Evolutionary conservation across 2,113 vertebrate species (phyloP).

Genomic region (Podiceps cristatus): DNA sequence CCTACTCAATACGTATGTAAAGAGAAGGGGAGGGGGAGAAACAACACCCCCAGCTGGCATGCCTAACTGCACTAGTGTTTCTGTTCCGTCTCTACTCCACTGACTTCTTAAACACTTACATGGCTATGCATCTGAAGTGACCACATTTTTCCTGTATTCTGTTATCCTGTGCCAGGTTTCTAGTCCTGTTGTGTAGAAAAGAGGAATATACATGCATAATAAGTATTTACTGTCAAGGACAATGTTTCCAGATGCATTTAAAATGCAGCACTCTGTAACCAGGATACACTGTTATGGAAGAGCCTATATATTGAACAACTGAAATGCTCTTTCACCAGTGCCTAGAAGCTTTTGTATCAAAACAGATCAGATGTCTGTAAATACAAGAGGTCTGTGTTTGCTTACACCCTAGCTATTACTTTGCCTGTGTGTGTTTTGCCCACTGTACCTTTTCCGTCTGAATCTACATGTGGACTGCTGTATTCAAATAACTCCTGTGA

Average conservation of each 20-base stretch:
- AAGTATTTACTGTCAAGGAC: fast-evolving
- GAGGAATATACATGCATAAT: not conserved
- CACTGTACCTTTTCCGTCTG: not conserved
- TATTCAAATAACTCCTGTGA: not conserved
- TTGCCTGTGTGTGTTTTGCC: not conserved
- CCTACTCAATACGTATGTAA: no score
- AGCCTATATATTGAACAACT: not conserved
- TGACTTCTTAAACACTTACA: no score
- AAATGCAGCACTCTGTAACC: not conserved
- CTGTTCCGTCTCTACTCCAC: fast-evolving
- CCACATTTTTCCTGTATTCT: fast-evolving
- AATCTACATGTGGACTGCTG: not conserved
- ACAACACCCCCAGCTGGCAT: not conserved
- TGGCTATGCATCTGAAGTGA: no score
- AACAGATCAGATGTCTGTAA: no score
- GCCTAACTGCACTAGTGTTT: not conserved
- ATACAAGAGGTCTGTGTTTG: not conserved
- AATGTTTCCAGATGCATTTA: not conserved
- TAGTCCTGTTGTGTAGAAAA: not conserved
- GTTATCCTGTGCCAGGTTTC: not conserved
- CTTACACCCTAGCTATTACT: not conserved
- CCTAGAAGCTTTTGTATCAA: no score
- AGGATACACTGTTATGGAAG: fast-evolving
- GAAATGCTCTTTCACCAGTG: not conserved
- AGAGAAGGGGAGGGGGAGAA: not conserved